phyloP scores from a whole-genome alignment of 2,113 vertebrate species.

The Motacilla alba region DNA sequence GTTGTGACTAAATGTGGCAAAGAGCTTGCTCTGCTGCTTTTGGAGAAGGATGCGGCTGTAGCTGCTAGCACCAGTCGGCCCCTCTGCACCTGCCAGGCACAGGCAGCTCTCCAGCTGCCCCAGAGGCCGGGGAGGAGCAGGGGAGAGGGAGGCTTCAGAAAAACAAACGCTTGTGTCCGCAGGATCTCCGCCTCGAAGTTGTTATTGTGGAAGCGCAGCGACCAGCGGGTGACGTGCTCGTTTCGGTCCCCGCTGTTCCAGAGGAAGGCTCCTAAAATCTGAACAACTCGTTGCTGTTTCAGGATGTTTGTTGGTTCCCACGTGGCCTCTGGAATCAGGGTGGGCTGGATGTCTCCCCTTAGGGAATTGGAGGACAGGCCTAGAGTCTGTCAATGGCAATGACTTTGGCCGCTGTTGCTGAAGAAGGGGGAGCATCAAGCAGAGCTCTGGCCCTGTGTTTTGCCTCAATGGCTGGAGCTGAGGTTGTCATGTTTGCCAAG shows the following conservation, averaged over 20 bases:
- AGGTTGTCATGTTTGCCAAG: neutral
- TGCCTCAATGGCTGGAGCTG: neutral
- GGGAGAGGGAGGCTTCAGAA: neutral
- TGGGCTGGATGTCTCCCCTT: rapidly evolving
- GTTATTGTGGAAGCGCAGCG: neutral
- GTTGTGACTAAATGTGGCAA: neutral
- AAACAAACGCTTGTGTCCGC: neutral
- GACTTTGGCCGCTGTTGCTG: rapidly evolving
- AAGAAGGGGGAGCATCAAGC: neutral
- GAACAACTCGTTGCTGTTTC: neutral
- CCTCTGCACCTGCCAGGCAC: neutral
- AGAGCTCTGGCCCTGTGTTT: neutral
- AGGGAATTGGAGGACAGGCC: neutral
- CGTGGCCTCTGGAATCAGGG: rapidly evolving
- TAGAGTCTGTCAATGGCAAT: rapidly evolving
- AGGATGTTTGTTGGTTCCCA: neutral
- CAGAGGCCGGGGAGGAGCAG: neutral
- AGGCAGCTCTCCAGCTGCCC: neutral
- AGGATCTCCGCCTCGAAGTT: neutral
- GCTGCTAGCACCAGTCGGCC: neutral
- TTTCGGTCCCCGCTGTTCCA: neutral
- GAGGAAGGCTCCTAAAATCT: neutral
- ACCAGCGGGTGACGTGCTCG: neutral
- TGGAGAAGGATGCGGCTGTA: neutral
- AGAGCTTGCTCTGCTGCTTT: neutral